phyloP scores from a whole-genome alignment of 2,113 vertebrate species.

The Sarotherodon lohbergeri region DNA sequence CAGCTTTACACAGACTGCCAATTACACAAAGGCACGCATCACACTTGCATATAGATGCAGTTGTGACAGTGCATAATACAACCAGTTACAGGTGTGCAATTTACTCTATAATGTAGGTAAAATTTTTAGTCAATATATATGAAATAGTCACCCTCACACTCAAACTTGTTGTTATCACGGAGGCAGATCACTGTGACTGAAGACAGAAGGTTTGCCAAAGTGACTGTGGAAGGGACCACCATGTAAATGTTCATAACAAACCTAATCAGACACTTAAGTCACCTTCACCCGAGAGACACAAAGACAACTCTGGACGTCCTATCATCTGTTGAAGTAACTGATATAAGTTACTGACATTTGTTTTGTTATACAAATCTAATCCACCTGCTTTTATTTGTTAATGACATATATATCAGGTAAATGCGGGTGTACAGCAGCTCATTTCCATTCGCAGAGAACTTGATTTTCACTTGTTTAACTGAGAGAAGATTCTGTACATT shows the following conservation, averaged over 20 bases:
- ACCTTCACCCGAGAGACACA: not conserved
- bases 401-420: not conserved
- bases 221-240: not conserved
- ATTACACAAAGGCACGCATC: not conserved
- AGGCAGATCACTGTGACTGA: not conserved
- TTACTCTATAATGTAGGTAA: not conserved
- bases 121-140: accelerated
- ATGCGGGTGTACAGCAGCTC: not conserved
- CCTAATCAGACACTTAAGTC: not conserved
- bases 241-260: not conserved
- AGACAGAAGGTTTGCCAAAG: not conserved
- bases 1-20: not conserved
- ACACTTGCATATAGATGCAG: not conserved
- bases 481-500: not conserved
- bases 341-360: not conserved
- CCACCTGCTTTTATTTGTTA: not conserved
- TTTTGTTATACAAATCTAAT: not conserved
- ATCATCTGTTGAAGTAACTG: not conserved
- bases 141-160: not conserved
- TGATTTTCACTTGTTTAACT: not conserved
- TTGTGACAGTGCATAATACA: not conserved
- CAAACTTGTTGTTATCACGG: accelerated
- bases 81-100: not conserved
- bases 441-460: not conserved
- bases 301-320: not conserved